These are phyloP conservation scores for Rhingia rostrata DNA, from an alignment of 2,888 invertebrate genomes.

Conservation along the genomic window DNA sequence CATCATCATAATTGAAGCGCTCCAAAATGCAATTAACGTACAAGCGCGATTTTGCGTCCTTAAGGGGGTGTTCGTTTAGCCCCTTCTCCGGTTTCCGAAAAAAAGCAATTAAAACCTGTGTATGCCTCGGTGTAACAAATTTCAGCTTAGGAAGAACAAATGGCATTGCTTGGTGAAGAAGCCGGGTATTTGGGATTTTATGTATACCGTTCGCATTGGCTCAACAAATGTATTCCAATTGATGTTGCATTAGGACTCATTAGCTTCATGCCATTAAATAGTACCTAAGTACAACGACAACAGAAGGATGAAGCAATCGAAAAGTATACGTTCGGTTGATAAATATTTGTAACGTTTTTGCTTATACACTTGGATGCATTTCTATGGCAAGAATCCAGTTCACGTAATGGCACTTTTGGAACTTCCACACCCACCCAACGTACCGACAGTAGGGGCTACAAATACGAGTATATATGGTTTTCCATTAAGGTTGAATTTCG, in stretches of 20 bases:
- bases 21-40: slow-evolving; percentile 60
- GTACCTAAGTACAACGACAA: slow-evolving; percentile 4
- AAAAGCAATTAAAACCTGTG: slow-evolving; percentile 14
- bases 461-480: too few species aligned
- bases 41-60: background rate
- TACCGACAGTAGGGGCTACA: too few species aligned
- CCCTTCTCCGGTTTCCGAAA: background rate
- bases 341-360: slow-evolving; percentile 50
- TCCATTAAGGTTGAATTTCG: too few species aligned
- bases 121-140: slow-evolving; percentile 4
- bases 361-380: slow-evolving; percentile 4
- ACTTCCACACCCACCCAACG: too few species aligned
- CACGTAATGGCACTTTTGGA: background rate
- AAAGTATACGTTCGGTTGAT: slow-evolving; percentile 28
- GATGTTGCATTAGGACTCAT: slow-evolving; percentile 70
- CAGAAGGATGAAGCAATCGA: background rate
- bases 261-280: slow-evolving; percentile 63
- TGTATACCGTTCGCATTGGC: slow-evolving; percentile 11
- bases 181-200: slow-evolving; percentile 22
- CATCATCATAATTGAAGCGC: slow-evolving; percentile 65
- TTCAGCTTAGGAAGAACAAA: background rate
- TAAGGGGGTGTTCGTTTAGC: slow-evolving; percentile 6
- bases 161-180: background rate
- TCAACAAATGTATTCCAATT: slow-evolving; percentile 60
- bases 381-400: slow-evolving; percentile 53